A percentile compares a stretch with the other conserved stretches of the same genome.
Evolutionary conservation across 2,888 invertebrate genomes (phyloP).

Genomic region (Leptinotarsa juncta): DNA sequence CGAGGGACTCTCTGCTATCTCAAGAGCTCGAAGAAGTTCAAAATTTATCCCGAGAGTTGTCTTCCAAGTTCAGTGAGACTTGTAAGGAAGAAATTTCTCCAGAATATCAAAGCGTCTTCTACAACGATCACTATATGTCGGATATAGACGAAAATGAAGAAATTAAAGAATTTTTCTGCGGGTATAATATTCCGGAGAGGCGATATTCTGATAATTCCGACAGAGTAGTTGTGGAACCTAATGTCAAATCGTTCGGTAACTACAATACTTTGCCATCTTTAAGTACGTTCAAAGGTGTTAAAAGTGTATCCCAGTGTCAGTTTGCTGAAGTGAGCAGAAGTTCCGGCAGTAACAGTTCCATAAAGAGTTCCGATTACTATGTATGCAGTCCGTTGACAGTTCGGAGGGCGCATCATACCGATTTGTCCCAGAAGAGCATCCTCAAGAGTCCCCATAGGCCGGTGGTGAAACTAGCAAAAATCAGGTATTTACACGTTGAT

Average conservation of each 20-base stretch:
- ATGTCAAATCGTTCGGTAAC: conserved; percentile 7
- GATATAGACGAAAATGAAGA: conserved; percentile 65
- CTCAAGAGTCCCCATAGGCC: conserved; percentile 62
- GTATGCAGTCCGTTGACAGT: conserved; percentile 48
- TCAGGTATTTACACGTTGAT: conserved; percentile 55
- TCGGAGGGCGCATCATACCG: conserved; percentile 45
- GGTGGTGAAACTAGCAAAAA: conserved; percentile 62
- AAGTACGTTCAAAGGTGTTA: conserved; percentile 32
- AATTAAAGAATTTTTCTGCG: conserved; percentile 59
- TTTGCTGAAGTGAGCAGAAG: conserved; percentile 42
- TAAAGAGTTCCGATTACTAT: conserved; percentile 62
- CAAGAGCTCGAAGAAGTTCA: conserved; percentile 62
- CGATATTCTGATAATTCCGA: conserved; percentile 54
- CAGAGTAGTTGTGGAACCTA: conserved; percentile 7
- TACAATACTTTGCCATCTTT: conserved; percentile 41
- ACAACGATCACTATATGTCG: conserved; percentile 64
- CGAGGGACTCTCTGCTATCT: conserved; percentile 58
- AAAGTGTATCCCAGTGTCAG: conserved; percentile 36
- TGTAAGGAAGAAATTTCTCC: conserved; percentile 47
- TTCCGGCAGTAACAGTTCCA: conserved; percentile 58
- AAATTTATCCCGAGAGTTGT: conserved; percentile 55
- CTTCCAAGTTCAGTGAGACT: conserved; percentile 34
- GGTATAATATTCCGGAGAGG: conserved; percentile 55
- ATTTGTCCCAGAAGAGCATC: conserved; percentile 50
- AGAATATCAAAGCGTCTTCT: conserved; percentile 57